Base-by-base conservation (phyloP, 2,797 vertebrate genomes). In the Chaetodon trifasciatus region DNA sequence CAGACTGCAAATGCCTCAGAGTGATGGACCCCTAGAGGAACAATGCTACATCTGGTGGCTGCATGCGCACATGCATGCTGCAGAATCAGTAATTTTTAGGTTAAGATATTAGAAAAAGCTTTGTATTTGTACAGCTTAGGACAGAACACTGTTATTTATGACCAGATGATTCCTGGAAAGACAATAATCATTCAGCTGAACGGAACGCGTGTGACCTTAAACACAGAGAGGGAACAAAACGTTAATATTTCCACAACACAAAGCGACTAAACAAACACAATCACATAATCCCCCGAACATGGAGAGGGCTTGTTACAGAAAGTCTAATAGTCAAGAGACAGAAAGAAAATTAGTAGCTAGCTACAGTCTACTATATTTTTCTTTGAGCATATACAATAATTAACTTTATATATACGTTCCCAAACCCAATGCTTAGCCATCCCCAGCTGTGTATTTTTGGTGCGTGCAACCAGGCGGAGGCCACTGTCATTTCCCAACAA, bases 351-450 rank as follows among this genome's bases (percentile, higher is more conserved):
- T 88, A 93, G 88, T 90, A 93, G 90, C 89, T 91, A 74, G 88
- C 79, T 66, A 42, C 84, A 84, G 83, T 56, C 79, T 88, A 37
- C 89, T 95, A 93, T 96, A 96, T 94, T 96, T 96, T 96, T 89
- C 93, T 93, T 92, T 91, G 82, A 88, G 93, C 88, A 93, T 94
- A 95, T 96, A 95, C 84, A 94, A 94, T 93, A 94, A 94, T 94
- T 94, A 94, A 90, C 90, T 92, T 90, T 94, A 93, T 93, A 95
- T 94, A 94, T 95, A 91, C 78, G 86, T 94, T 83, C 80, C 82
- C 88, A 86, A 92, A 92, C 84, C 93, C 88, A 40, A 83, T 91
- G 87, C 90, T 93, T 93, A 92, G 89, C 88, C 68, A 77, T 91
- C 88, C 74, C 84, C 91, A 93, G 92, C 93, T 92, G 93, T 88